Evolutionary conservation across 2,113 vertebrate species (phyloP), one percentile per base, ranked within the genome.

Genomic region (Cavia aperea): DNA sequence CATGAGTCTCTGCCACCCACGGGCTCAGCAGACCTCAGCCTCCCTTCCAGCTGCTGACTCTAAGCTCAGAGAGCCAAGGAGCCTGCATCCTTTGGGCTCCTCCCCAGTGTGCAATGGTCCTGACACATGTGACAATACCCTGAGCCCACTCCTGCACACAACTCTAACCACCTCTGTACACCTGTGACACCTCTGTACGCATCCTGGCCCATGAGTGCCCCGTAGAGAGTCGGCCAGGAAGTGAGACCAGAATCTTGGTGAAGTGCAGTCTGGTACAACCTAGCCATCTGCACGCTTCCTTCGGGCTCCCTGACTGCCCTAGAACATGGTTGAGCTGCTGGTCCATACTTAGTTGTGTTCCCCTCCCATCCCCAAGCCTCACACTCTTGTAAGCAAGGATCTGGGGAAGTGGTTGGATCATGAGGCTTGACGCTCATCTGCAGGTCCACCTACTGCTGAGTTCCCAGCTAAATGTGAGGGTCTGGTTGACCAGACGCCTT

Each of bases 381-480:
- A 49, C 12, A 16, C 29, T 7, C 26, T 31, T 3, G 4, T 29
- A 51, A 8, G 26, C 26, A 16, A 26, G 75, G 26, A 29, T 51
- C 31, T 78, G 75, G 75, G 29, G 75, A 51, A 49, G 46, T 1
- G 29, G 15, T 16, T 51, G 15, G 43, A 51, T 51, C 14, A 9
- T 1, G 46, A 8, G 26, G 3, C 4, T 2, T 18, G 75, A 51
- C 2, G 14, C 14, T 10, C 15, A 15, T 16, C 14, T 1, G 26
- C 4, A 13, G 43, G 33, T 49, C 1, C 26, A 15, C 26, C 29
- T 29, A 51, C 26, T 16, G 29, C 46, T 31, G 46, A 51, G 75
- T 16, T 46, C 31, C 13, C 16, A 51, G 26, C 26, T 31, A 9
- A 7, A 49, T 14, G 26, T 29, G 43, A 16, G 70, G 23, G 39